Evolutionary conservation across 1,140 invertebrate species (phyloP), one percentile per base, ranked within the genome.

Genomic region (Metopolophium dirhodum): DNA sequence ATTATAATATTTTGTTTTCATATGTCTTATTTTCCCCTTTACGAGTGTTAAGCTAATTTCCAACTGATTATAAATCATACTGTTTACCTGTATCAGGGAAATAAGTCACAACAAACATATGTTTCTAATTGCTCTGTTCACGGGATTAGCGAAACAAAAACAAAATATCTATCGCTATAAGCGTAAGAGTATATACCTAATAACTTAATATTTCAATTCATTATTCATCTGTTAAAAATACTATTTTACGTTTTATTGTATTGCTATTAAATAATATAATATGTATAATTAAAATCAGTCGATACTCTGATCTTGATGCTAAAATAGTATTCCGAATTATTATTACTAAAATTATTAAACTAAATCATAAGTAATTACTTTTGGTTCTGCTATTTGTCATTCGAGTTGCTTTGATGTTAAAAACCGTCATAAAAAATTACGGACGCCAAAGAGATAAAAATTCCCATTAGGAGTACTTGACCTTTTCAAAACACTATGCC

Each of bases 401-500:
- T 37, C 1, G 3, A 89, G 6, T 11, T 7, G 4, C 49, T 89
- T 89, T 89, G 87, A 89, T 89, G 51, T 89, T 89, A 26, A 9
- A 54, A 88, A 51, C 30, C 1, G 0, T 51, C 30, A 22, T 88
- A 54, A 89, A 89, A 90, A 90, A n/a, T 30, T 90, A 68, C 41
- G 2, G 20, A 41, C 9, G 23, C 37, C 49, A 90, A 68, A 61
- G 89, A 41, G 26, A 61, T 90, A 68, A 90, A 41, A 26, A 61
- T 68, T 30, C 41, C 11, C 26, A 45, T 89, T 26, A 68, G 0
- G 1, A n/a, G 37, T 11, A 41, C 89, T 90, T 68, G 57, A 90
- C 89, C 89, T 90, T 90, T 90, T 68, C n/a, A 54, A 54, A 57
- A 89, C 49, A 35, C 51, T 89, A 26, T 37, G 88, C 23, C 51